Evolutionary conservation across 1,140 invertebrate species (phyloP), one percentile per base, ranked within the genome.

Genomic region (Lasioglossum baleicum): DNA sequence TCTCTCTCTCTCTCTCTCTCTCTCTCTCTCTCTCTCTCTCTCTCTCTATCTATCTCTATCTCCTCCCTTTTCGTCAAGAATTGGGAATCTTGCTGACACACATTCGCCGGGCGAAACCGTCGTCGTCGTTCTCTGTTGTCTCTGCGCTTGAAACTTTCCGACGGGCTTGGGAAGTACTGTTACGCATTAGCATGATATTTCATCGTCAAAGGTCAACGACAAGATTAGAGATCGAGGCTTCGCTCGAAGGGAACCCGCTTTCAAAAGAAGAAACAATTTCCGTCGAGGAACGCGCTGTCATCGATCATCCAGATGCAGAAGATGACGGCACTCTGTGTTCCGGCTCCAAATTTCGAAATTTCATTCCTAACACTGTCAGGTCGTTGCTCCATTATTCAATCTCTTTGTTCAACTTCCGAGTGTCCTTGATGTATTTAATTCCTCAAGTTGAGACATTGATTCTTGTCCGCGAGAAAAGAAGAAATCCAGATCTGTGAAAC

Each of bases 31-130:
- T 20, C 17, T 58, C 5, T 7, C 5, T n/a, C 56, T n/a, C 20
- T 8, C 20, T 0, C n/a, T 58, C 51, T 17, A 4, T 56, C 17
- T 20, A 3, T 20, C 31, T 17, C 22, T 67, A 13, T 35, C 44
- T 35, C n/a, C 31, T 56, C 40, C 51, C n/a, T 73, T 73, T 64
- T 74, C 22, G 35, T 58, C 64, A 61, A 42, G 60, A 80, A 74
- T 75, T 35, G 42, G 71, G 64, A 80, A 75, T 80, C 63, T 51
- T 42, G 63, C 51, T 80, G 75, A 71, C 67, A 40, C 53, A 20
- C 64, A 17, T 51, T 67, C 42, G 51, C 15, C 51, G 15, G 44
- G 51, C 51, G 17, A 53, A 53, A 53, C 13, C 51, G 51, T 53
- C 44, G 44, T 53, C 44, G 44, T 13, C 10, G 10, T 3, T 15